Conservation (phyloP, 2,113 vertebrate species). For the Micronycteris hirsuta region DNA sequence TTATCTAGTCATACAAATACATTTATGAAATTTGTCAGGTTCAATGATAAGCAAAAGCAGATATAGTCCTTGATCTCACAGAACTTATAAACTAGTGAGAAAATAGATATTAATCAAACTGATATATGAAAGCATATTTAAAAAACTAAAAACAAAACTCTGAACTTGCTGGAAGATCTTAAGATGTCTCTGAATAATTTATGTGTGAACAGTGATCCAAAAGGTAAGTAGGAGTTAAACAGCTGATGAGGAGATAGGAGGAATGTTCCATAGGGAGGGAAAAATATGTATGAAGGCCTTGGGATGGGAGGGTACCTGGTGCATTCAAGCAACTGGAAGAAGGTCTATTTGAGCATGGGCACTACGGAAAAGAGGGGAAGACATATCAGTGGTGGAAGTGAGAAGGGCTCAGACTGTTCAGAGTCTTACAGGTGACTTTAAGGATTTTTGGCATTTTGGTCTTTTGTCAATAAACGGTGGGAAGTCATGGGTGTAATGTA, state of each 20-base stretch:
- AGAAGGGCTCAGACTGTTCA: not conserved
- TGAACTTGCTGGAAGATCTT: not conserved
- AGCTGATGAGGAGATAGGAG: not conserved
- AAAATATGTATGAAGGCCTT: not conserved
- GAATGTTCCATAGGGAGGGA: not conserved
- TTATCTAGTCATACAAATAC: not conserved
- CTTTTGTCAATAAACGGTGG: not conserved
- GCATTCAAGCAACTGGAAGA: not conserved
- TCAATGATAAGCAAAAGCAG: slow-evolving; percentile 5
- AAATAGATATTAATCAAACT: slow-evolving; percentile 5
- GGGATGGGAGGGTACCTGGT: not conserved
- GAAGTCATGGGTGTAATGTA: not conserved
- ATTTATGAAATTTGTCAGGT: not conserved
- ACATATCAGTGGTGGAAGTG: not conserved
- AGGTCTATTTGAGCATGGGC: not conserved
- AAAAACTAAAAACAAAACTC: not conserved
- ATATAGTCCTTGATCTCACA: not conserved
- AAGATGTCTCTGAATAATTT: not conserved
- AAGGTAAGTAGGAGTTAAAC: not conserved
- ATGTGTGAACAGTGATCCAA: not conserved
- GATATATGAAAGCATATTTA: not conserved
- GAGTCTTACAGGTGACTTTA: not conserved
- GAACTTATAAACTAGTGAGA: slow-evolving; percentile 7
- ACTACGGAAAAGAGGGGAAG: not conserved
- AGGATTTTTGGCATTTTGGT: not conserved